These are phyloP conservation scores for Hirudo medicinalis DNA, from an alignment of 1,140 invertebrate species.

Conservation along the genomic window DNA sequence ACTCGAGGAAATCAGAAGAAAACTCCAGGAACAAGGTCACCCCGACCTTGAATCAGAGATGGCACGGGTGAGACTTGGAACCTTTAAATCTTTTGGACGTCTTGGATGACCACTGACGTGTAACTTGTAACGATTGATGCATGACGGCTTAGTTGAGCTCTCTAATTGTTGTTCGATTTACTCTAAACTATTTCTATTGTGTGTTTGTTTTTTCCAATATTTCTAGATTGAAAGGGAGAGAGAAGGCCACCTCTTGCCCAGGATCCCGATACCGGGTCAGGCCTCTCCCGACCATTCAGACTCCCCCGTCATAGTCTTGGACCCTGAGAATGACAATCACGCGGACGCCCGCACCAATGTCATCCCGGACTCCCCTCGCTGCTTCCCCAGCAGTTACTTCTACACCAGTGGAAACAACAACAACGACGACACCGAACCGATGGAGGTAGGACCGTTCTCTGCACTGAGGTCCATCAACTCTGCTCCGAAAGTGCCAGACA, in stretches of 20 bases:
- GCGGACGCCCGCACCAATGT: conserved; percentile 14
- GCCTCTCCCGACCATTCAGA: conserved; percentile 24
- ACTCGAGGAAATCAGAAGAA: conserved; percentile 69
- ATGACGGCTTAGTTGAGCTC: no score
- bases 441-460: not conserved
- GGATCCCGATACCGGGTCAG: conserved; percentile 31
- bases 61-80: conserved; percentile 53
- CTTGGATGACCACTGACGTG: not conserved
- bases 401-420: not conserved
- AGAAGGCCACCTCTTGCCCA: conserved; percentile 69
- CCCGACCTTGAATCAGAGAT: conserved; percentile 69
- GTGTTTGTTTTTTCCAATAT: no score
- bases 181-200: no score
- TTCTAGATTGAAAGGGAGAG: conserved; percentile 48
- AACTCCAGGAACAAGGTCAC: conserved; percentile 64
- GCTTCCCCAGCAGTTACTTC: no score
- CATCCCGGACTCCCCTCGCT: not conserved
- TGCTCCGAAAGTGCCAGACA: not conserved
- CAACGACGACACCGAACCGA: not conserved
- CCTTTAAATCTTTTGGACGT: not conserved
- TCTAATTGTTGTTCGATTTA: no score
- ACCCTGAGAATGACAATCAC: conserved; percentile 20
- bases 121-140: not conserved
- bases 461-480: conserved; percentile 3
- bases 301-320: conserved; percentile 21